These are phyloP conservation scores for Andrena praecox DNA, from an alignment of 2,888 invertebrate species.

Conservation along the genomic window DNA sequence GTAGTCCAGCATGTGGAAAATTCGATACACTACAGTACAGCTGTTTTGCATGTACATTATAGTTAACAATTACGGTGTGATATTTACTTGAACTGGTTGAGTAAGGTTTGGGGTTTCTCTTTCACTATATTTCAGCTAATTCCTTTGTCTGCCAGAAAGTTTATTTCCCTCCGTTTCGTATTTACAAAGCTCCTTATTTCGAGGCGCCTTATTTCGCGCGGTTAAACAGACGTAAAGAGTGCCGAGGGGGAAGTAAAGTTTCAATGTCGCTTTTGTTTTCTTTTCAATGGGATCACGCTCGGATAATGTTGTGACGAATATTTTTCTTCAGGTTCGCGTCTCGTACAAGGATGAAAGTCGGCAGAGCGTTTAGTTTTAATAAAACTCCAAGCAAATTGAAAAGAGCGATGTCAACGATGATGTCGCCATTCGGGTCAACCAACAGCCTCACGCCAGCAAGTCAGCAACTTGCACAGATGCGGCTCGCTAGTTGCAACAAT, in stretches of 20 bases:
- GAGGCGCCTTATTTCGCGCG: not conserved
- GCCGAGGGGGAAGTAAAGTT: slow-evolving; percentile 57
- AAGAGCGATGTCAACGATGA: slow-evolving; percentile 97
- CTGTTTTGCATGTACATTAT: slow-evolving; percentile 53
- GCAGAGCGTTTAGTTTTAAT: slow-evolving; percentile 97
- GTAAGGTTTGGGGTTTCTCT: slow-evolving; percentile 57
- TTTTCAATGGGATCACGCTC: not conserved
- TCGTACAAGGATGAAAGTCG: slow-evolving; percentile 94
- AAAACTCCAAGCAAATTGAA: slow-evolving; percentile 97
- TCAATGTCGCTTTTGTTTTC: slow-evolving; percentile 47
- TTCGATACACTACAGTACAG: slow-evolving; percentile 19
- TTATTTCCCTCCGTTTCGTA: slow-evolving; percentile 61
- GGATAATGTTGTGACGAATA: slow-evolving; percentile 34
- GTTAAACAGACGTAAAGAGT: not conserved
- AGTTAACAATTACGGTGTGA: slow-evolving; percentile 39
- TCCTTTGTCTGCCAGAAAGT: slow-evolving; percentile 67
- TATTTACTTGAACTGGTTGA: slow-evolving; percentile 73
- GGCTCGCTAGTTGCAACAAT: slow-evolving; percentile 94
- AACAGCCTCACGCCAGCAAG: slow-evolving; percentile 93
- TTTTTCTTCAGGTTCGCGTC: slow-evolving; percentile 88
- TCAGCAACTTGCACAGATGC: slow-evolving; percentile 92
- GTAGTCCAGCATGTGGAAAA: slow-evolving; percentile 42
- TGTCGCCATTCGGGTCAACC: slow-evolving; percentile 95
- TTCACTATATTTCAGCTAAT: slow-evolving; percentile 61
- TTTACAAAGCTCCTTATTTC: slow-evolving; percentile 8